Conservation (phyloP, 2,113 vertebrate species). For the Sminthopsis crassicaudata region DNA sequence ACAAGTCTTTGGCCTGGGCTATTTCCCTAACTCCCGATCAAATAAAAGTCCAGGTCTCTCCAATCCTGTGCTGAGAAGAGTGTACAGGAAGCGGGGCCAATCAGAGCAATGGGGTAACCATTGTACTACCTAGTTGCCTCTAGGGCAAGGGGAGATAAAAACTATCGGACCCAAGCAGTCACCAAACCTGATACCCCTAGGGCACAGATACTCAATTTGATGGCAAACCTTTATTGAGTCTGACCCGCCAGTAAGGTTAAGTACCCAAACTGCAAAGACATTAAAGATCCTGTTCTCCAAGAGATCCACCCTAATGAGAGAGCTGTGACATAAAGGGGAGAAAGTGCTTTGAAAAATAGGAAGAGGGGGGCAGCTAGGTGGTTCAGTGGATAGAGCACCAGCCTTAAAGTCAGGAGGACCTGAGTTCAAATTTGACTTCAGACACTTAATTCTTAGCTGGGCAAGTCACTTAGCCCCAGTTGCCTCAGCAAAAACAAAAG, state of each 20-base stretch:
- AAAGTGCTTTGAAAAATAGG: background rate
- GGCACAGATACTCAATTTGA: background rate
- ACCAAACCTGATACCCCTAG: background rate
- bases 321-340: background rate
- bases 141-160: background rate
- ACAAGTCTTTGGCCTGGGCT: background rate
- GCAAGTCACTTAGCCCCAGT: too few relatives aligned
- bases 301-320: background rate
- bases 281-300: background rate
- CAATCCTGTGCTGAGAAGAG: background rate
- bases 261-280: background rate
- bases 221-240: background rate
- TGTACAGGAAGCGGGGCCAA: background rate
- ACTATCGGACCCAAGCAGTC: background rate
- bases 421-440: too few relatives aligned
- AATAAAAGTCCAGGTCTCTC: background rate
- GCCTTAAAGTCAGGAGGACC: too few relatives aligned
- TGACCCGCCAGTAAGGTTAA: background rate
- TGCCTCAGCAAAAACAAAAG: too few relatives aligned
- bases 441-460: too few relatives aligned
- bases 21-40: background rate
- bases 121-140: too few relatives aligned
- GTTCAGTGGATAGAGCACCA: too few relatives aligned
- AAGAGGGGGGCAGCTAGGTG: too few relatives aligned
- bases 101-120: background rate